Evolutionary conservation across 2,888 invertebrate species (phyloP).

Genomic region (Dromius quadrimaculatus): DNA sequence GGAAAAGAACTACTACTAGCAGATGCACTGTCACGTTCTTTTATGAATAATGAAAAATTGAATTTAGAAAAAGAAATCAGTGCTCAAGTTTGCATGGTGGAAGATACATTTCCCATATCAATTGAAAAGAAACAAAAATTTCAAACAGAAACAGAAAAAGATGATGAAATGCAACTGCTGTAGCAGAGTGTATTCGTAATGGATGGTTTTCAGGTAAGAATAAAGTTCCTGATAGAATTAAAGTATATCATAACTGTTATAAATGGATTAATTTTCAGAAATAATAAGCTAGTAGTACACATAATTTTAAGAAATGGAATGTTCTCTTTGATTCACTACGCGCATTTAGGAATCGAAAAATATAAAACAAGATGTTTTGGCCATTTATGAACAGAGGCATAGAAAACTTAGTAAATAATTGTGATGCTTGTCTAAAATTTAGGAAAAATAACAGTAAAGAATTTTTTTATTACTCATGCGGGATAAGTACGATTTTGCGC

Average conservation of each 20-base stretch:
- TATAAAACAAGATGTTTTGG: neutral
- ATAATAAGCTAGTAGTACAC: neutral
- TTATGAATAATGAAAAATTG: neutral
- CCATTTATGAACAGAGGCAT: neutral
- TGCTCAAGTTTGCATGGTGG: neutral
- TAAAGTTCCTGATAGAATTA: neutral
- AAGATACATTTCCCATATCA: neutral
- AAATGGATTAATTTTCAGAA: neutral
- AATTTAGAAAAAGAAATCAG: neutral
- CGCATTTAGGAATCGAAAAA: neutral
- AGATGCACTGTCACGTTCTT: neutral
- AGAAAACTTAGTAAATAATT: neutral
- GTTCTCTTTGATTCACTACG: neutral
- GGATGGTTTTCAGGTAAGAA: neutral
- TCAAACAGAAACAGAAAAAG: neutral
- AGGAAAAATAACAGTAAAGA: neutral
- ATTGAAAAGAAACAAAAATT: neutral
- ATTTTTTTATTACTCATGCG: too few species aligned
- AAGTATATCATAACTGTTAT: neutral
- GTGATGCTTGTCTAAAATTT: neutral
- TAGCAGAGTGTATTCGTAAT: neutral
- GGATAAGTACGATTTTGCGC: too few species aligned
- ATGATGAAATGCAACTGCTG: neutral
- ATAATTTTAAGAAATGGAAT: neutral
- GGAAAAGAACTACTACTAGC: neutral